Evolutionary conservation across 2,888 invertebrate genomes (phyloP).

Genomic region (Halictus ligatus): DNA sequence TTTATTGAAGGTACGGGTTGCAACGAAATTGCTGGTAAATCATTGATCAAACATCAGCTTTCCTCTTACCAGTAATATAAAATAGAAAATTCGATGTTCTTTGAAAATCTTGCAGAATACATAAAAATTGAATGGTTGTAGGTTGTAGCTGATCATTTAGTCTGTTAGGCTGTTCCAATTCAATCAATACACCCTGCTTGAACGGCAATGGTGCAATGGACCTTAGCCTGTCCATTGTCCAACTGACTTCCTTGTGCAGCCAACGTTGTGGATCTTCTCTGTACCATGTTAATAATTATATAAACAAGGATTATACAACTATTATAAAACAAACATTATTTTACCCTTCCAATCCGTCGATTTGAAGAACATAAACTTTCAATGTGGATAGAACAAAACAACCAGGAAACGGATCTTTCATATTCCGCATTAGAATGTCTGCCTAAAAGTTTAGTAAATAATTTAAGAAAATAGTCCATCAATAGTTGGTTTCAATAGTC

Average conservation of each 20-base stretch:
- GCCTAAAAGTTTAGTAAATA: slow-evolving; percentile 67
- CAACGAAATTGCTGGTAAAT: neutral
- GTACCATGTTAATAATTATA: slow-evolving; percentile 25
- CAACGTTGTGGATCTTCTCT: slow-evolving; percentile 86
- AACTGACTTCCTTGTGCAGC: slow-evolving; percentile 85
- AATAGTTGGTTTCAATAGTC: too few relatives aligned
- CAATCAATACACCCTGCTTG: slow-evolving; percentile 85
- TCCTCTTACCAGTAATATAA: slow-evolving; percentile 84
- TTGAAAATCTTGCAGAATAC: slow-evolving; percentile 85
- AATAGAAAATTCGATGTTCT: slow-evolving; percentile 85
- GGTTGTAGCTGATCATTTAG: slow-evolving; percentile 76
- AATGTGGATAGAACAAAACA: slow-evolving; percentile 85
- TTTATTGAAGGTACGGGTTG: neutral
- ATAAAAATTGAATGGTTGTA: slow-evolving; percentile 74
- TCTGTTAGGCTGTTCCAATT: slow-evolving; percentile 83
- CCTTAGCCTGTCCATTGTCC: slow-evolving; percentile 84
- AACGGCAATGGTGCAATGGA: slow-evolving; percentile 85
- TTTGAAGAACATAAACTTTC: slow-evolving; percentile 85
- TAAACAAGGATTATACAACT: neutral
- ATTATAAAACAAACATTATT: slow-evolving; percentile 17
- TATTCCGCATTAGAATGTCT: slow-evolving; percentile 83
- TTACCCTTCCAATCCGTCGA: slow-evolving; percentile 84
- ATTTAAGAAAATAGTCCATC: neutral
- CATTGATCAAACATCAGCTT: slow-evolving; percentile 35
- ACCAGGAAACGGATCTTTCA: slow-evolving; percentile 82